phyloP scores from a whole-genome alignment of 2,888 invertebrate genomes.

The Temnothorax rugatulus region DNA sequence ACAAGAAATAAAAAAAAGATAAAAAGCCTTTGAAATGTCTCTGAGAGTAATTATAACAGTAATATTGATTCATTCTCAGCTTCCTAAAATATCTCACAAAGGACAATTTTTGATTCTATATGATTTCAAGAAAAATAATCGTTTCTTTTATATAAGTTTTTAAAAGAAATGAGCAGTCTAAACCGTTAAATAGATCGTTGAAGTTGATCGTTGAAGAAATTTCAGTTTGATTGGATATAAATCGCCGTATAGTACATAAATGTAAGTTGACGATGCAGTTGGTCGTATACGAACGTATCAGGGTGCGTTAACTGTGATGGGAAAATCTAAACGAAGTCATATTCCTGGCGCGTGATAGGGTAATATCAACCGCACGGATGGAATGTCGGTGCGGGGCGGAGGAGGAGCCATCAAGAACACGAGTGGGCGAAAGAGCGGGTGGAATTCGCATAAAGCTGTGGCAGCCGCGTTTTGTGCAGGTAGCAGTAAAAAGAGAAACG shows the following conservation, averaged over 20 bases:
- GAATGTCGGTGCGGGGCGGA: constrained; percentile 8
- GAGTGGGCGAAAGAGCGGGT: constrained; percentile 59
- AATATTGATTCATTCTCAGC: neutral
- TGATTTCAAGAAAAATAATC: neutral
- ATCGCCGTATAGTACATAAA: constrained; percentile 23
- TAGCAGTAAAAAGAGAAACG: constrained; percentile 62
- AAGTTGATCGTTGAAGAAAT: neutral
- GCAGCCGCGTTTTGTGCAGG: constrained; percentile 28
- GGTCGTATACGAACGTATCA: constrained; percentile 3
- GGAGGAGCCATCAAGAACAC: neutral
- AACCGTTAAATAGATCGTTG: neutral
- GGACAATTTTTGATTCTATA: neutral
- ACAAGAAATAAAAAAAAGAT: neutral
- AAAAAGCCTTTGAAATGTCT: neutral
- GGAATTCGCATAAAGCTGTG: constrained; percentile 62
- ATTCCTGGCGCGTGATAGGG: constrained; percentile 23
- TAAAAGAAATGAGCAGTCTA: neutral
- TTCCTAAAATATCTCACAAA: neutral
- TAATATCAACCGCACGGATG: constrained; percentile 36
- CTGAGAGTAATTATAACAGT: neutral
- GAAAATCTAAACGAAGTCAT: constrained; percentile 36
- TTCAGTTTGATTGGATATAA: constrained; percentile 1
- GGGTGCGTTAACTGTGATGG: constrained; percentile 28
- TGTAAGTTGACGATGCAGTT: neutral
- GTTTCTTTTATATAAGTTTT: neutral